Conservation (phyloP, 2,113 vertebrate species). For the Dromas ardeola region DNA sequence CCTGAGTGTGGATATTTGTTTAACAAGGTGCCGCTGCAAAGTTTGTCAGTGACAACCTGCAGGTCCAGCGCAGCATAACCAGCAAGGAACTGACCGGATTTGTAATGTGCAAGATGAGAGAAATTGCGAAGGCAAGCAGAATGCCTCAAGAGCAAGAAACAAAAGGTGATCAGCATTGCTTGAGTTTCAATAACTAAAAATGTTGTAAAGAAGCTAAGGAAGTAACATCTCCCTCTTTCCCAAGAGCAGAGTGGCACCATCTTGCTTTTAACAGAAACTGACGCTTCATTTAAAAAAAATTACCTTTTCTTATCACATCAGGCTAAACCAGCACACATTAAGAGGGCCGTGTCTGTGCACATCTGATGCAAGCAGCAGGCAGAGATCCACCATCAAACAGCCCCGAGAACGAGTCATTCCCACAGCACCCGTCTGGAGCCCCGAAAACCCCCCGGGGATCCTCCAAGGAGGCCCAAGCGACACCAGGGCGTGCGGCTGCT, state of each 20-base stretch:
- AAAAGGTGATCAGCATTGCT: neutral
- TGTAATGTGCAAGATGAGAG: rapidly evolving
- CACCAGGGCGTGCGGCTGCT: rapidly evolving
- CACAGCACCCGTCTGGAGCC: neutral
- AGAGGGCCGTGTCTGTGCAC: rapidly evolving
- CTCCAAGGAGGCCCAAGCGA: neutral
- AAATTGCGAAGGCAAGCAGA: neutral
- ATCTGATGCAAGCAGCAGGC: neutral
- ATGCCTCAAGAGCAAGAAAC: neutral
- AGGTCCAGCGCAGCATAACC: neutral
- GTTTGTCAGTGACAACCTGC: neutral
- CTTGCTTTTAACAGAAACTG: neutral
- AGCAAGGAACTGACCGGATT: rapidly evolving
- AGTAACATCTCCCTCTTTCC: neutral
- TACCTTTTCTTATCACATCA: neutral
- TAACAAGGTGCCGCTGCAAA: neutral
- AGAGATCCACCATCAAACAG: neutral
- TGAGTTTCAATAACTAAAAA: neutral
- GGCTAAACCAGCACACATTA: neutral
- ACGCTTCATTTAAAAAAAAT: rapidly evolving
- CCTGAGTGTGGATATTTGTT: neutral
- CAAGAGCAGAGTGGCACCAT: neutral
- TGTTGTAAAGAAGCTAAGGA: neutral
- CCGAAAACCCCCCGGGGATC: neutral
- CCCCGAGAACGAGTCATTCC: rapidly evolving